These are phyloP conservation scores for Tricholauxania praeusta DNA, from an alignment of 2,888 invertebrate genomes.

Conservation along the genomic window DNA sequence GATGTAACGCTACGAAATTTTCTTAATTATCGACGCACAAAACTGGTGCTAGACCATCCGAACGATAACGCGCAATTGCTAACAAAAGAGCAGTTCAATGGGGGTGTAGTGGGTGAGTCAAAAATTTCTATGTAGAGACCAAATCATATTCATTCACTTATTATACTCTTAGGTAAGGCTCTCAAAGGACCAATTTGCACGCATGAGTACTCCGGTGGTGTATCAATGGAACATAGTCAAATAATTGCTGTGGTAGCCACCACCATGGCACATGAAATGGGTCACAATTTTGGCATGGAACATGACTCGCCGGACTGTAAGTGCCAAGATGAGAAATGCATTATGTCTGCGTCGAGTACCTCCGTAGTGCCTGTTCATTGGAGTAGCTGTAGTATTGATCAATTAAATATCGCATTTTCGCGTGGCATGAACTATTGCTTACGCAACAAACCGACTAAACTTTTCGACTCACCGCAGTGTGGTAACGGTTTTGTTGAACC, in stretches of 20 bases:
- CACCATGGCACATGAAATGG: conserved; percentile 98
- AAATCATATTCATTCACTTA: conserved; percentile 1
- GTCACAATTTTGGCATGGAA: conserved; percentile 99
- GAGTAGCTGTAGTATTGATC: conserved; percentile 95
- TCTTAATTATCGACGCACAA: conserved; percentile 85
- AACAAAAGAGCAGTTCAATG: conserved; percentile 89
- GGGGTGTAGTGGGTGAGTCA: conserved; percentile 84
- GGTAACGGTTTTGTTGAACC: conserved; percentile 97
- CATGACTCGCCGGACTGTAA: conserved; percentile 91
- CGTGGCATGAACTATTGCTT: conserved; percentile 97
- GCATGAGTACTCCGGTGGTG: conserved; percentile 95
- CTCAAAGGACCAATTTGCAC: conserved; percentile 97
- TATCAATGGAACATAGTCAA: conserved; percentile 91
- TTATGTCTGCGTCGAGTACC: conserved; percentile 96
- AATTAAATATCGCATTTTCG: conserved; percentile 89
- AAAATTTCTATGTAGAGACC: not conserved
- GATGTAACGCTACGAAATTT: conserved; percentile 93
- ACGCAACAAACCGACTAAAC: conserved; percentile 85
- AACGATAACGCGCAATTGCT: conserved; percentile 94
- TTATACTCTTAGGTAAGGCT: conserved; percentile 78
- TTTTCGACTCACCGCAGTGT: conserved; percentile 89
- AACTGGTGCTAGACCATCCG: conserved; percentile 83
- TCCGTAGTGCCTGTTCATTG: conserved; percentile 87
- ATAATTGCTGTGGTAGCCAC: conserved; percentile 92
- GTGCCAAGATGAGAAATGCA: conserved; percentile 91